Percentiles rank a stretch among this genome's conserved stretches.
Conservation (phyloP, 1,140 invertebrate genomes). For the Lucilia cuprina region DNA sequence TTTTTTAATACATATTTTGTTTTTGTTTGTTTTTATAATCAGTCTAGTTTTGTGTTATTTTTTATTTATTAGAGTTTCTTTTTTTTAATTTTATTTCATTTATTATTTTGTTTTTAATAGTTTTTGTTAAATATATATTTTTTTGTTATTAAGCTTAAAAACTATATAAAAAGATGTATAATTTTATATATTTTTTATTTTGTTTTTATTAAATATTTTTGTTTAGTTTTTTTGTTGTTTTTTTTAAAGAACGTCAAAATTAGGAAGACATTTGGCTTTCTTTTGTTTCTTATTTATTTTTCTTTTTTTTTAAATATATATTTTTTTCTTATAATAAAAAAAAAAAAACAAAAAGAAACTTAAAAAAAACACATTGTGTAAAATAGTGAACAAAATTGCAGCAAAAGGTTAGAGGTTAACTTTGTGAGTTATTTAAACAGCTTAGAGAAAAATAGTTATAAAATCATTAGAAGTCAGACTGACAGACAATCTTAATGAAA, state of each 20-base stretch:
- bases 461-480: no score
- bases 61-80: background rate
- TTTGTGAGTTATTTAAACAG: no score
- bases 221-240: background rate
- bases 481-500: no score
- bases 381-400: no score
- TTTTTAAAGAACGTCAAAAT: conserved; percentile 19
- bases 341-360: background rate
- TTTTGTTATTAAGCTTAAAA: conserved; percentile 41
- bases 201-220: background rate
- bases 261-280: conserved; percentile 26
- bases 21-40: conserved; percentile 34
- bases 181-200: conserved; percentile 2
- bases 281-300: conserved; percentile 15
- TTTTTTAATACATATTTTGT: conserved; percentile 36
- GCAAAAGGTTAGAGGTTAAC: no score
- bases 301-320: background rate
- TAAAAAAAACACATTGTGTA: background rate
- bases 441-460: no score
- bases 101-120: conserved; percentile 6
- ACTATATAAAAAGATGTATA: conserved; percentile 39
- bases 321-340: background rate
- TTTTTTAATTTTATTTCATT: background rate
- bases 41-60: conserved; percentile 31
- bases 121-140: conserved; percentile 17